phyloP scores from a whole-genome alignment of 2,888 invertebrate genomes.

The Dryomyza anilis region DNA sequence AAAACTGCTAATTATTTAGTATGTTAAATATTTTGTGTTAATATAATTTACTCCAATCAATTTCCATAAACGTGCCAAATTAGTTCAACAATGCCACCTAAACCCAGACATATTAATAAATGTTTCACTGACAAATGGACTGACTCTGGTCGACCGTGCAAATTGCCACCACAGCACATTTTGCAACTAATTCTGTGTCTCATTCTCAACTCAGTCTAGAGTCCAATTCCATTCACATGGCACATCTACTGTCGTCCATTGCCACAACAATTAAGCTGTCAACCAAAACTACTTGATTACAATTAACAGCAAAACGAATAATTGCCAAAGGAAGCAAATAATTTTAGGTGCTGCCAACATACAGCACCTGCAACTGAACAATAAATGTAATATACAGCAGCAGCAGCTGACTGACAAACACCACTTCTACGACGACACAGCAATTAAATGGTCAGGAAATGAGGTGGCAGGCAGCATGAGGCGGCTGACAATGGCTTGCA shows the following conservation, averaged over 20 bases:
- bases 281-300: slow-evolving; percentile 10
- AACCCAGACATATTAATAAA: too few relatives aligned
- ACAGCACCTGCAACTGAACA: not conserved
- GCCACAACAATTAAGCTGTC: slow-evolving; percentile 11
- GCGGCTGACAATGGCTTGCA: not conserved
- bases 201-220: too few relatives aligned
- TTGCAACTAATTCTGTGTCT: too few relatives aligned
- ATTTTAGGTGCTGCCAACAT: not conserved
- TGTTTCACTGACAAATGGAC: too few relatives aligned
- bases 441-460: not conserved
- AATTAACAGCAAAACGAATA: slow-evolving; percentile 12
- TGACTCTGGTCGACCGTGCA: too few relatives aligned
- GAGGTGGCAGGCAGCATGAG: not conserved
- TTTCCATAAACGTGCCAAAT: too few relatives aligned
- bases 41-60: too few relatives aligned
- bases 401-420: not conserved
- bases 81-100: too few relatives aligned
- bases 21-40: too few relatives aligned
- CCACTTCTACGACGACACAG: not conserved
- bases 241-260: not conserved
- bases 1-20: too few relatives aligned
- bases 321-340: slow-evolving; percentile 3
- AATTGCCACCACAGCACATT: not conserved
- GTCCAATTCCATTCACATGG: too few relatives aligned
- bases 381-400: not conserved